Conservation (phyloP, 2,797 vertebrate genomes). For the Todus mexicanus region DNA sequence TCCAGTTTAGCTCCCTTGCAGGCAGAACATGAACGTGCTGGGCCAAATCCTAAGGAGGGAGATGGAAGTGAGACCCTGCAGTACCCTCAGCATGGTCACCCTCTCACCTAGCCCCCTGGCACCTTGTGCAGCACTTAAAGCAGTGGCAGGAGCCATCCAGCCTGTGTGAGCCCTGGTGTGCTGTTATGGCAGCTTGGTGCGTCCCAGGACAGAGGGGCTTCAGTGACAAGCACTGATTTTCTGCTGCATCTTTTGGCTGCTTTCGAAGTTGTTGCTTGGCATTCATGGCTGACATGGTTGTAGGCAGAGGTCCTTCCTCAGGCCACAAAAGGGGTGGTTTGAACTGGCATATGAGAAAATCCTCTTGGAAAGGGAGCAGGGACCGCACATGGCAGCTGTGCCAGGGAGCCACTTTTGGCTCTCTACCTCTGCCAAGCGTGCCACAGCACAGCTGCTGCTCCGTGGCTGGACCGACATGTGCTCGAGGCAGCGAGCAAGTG, state of each 20-base stretch:
- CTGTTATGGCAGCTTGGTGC: neutral
- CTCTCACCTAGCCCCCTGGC: neutral
- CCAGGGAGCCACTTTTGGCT: fast-evolving
- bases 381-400: fast-evolving
- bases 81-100: neutral
- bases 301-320: neutral
- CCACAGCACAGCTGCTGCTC: neutral
- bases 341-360: neutral
- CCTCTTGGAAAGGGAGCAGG: fast-evolving
- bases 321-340: neutral
- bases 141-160: neutral
- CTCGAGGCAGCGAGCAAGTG: fast-evolving
- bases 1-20: neutral
- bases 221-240: fast-evolving
- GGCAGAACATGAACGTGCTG: neutral
- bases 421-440: fast-evolving
- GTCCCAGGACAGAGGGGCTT: neutral
- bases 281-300: fast-evolving
- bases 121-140: neutral
- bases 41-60: neutral
- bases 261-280: fast-evolving
- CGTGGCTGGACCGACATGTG: fast-evolving
- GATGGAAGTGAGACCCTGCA: fast-evolving
- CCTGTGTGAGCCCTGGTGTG: fast-evolving
- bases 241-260: neutral